phyloP scores from a whole-genome alignment of 53 echinoderm and acorn worm genomes.

The Hippasteria phrygiana region DNA sequence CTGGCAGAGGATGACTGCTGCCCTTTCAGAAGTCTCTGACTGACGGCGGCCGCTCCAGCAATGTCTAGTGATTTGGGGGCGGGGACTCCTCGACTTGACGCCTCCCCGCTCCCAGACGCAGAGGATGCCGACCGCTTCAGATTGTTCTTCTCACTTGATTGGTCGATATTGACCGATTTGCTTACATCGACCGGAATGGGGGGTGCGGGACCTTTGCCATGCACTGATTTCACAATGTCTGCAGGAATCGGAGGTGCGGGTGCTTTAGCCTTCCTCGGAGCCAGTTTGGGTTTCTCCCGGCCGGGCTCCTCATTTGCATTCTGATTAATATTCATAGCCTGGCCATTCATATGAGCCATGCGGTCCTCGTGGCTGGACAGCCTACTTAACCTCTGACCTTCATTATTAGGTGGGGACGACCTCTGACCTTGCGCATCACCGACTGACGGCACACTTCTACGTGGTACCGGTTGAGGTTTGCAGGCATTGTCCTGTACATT shows the following conservation, averaged over 20 bases:
- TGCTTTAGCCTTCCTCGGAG: conserved; percentile 48
- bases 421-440: conserved; percentile 25
- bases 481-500: not conserved
- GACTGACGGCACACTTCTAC: not conserved
- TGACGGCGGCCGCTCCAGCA: conserved; percentile 41
- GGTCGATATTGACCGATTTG: not conserved
- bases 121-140: conserved; percentile 45
- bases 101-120: not conserved
- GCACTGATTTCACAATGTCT: not conserved
- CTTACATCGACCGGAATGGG: conserved; percentile 43
- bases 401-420: conserved; percentile 29
- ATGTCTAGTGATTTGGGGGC: conserved; percentile 44
- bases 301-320: conserved; percentile 60
- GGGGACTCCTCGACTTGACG: conserved; percentile 6
- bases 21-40: conserved; percentile 44
- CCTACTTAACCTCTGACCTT: conserved; percentile 44
- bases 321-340: conserved; percentile 64
- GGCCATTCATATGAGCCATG: conserved; percentile 30
- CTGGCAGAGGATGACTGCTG: conserved; percentile 2
- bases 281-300: conserved; percentile 45
- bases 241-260: conserved; percentile 52
- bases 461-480: conserved; percentile 35
- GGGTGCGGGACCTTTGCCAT: conserved; percentile 51
- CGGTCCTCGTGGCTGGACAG: conserved; percentile 35
- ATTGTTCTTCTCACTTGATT: conserved; percentile 54